A percentile compares a stretch with the other conserved stretches of the same genome.
These are phyloP conservation scores for Cuculus canorus DNA, from an alignment of 2,797 vertebrate genomes.

Conservation along the genomic window DNA sequence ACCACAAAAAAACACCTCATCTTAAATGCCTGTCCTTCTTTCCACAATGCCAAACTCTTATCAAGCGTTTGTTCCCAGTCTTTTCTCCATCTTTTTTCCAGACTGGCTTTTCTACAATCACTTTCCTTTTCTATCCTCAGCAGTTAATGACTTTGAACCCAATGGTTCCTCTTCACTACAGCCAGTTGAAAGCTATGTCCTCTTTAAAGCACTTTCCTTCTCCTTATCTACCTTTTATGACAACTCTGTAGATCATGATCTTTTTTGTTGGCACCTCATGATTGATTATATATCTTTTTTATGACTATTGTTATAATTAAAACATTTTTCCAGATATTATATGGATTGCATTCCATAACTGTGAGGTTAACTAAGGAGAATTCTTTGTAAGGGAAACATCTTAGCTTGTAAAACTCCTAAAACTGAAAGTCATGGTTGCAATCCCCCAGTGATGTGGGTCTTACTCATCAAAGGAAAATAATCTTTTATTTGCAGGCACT, in stretches of 20 bases:
- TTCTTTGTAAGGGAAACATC: neutral
- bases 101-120: neutral
- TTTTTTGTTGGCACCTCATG: neutral
- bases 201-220: neutral
- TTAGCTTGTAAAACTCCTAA: neutral
- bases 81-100: neutral
- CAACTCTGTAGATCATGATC: neutral
- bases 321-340: neutral
- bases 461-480: neutral
- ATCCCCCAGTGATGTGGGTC: neutral
- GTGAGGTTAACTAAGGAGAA: slow-evolving; percentile 16
- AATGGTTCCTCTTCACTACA: neutral
- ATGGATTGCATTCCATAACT: neutral
- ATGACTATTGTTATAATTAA: neutral
- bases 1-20: neutral
- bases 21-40: neutral
- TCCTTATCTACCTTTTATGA: neutral
- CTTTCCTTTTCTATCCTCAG: neutral
- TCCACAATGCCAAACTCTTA: neutral
- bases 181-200: neutral
- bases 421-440: neutral
- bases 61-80: neutral
- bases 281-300: neutral
- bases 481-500: neutral
- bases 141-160: neutral